A percentile compares a stretch with the other conserved stretches of the same genome.
Evolutionary conservation across 2,113 vertebrate genomes (phyloP).

Genomic region (Gracilinanus agilis): DNA sequence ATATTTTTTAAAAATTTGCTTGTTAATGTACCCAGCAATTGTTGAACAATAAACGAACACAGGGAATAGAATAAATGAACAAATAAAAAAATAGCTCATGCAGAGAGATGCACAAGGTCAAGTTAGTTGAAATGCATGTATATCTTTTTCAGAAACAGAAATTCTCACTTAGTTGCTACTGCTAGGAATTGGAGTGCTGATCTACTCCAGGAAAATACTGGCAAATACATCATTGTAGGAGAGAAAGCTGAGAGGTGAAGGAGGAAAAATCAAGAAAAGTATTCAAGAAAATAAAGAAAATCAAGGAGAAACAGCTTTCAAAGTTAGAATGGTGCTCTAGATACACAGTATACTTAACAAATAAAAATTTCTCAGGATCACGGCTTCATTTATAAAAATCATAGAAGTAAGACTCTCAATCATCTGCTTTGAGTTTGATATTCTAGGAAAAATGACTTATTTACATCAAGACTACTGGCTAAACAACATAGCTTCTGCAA

Average conservation of each 20-base stretch:
- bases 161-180: neutral
- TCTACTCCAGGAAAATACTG: neutral
- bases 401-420: neutral
- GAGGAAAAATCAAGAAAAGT: slow-evolving; percentile 4
- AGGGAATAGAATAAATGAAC: slow-evolving; percentile 30
- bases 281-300: neutral
- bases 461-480: neutral
- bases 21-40: neutral
- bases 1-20: neutral
- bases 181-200: neutral
- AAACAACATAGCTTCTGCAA: neutral
- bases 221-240: neutral
- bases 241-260: slow-evolving; percentile 6
- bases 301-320: neutral
- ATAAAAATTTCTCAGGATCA: neutral
- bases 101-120: slow-evolving; percentile 2
- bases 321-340: neutral
- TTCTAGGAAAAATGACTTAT: neutral
- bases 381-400: neutral
- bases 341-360: neutral
- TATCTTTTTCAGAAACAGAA: slow-evolving; percentile 12
- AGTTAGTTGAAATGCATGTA: neutral
- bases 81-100: neutral
- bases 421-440: neutral
- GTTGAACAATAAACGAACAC: neutral